Evolutionary conservation across 2,888 invertebrate genomes (phyloP).

Genomic region (Heliconius ethilla): DNA sequence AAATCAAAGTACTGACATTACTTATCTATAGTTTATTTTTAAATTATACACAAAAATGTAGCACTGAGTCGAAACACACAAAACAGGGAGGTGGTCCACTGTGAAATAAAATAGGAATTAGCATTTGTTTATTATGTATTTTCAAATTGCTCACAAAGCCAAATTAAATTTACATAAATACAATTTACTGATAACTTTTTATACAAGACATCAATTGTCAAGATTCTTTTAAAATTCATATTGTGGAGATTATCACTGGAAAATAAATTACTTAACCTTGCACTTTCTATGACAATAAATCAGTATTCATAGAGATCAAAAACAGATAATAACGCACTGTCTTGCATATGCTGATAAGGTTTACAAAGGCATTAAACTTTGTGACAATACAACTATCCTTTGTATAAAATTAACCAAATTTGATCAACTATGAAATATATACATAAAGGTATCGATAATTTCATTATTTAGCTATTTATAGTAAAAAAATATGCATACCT

Average conservation of each 20-base stretch:
- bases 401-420: constrained; percentile 80
- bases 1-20: not conserved
- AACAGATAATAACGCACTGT: constrained; percentile 62
- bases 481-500: constrained; percentile 82
- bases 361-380: constrained; percentile 72
- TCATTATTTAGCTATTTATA: constrained; percentile 70
- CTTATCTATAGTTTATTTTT: constrained; percentile 17
- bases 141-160: constrained; percentile 81
- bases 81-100: not conserved
- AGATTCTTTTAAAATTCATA: constrained; percentile 71
- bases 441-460: constrained; percentile 75
- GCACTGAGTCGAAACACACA: constrained; percentile 6
- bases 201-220: constrained; percentile 78
- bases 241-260: constrained; percentile 62
- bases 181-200: constrained; percentile 78
- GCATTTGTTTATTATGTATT: constrained; percentile 81
- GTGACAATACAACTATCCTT: constrained; percentile 72
- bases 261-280: constrained; percentile 64
- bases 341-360: constrained; percentile 61
- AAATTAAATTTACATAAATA: constrained; percentile 82
- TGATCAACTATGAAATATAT: constrained; percentile 78
- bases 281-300: constrained; percentile 64
- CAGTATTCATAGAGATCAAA: constrained; percentile 74
- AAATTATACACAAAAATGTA: constrained; percentile 21
- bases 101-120: constrained; percentile 76